phyloP scores from a whole-genome alignment of 2,113 vertebrate species.

The Dromaius novaehollandiae region DNA sequence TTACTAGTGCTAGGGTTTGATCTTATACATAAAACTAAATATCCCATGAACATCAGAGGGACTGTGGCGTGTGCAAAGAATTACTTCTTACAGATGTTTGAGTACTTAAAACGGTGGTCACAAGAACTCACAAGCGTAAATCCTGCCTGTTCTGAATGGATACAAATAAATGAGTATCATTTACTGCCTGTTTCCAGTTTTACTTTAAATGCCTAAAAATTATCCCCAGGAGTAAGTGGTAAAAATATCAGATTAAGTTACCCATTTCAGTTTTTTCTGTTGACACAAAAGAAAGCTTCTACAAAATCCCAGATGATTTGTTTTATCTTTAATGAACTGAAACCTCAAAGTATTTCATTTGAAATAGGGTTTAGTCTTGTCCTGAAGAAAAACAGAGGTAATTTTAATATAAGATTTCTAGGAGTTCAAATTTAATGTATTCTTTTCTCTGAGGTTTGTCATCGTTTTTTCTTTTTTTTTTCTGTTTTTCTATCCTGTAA shows the following conservation, averaged over 20 bases:
- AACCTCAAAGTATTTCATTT: neutral
- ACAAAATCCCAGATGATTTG: neutral
- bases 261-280: neutral
- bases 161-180: neutral
- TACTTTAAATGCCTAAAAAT: neutral
- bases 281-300: neutral
- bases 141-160: neutral
- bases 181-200: neutral
- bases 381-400: neutral
- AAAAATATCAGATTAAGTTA: neutral
- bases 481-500: neutral
- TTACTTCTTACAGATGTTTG: neutral
- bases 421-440: neutral
- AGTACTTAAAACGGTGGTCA: neutral
- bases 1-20: rapidly evolving
- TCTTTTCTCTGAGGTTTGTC: neutral
- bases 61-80: neutral
- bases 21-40: neutral
- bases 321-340: neutral
- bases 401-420: neutral
- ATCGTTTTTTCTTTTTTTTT: neutral
- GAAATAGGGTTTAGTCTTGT: neutral
- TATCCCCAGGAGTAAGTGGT: neutral
- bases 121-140: neutral
- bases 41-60: neutral